Evolutionary conservation across 2,797 vertebrate species (phyloP).

Genomic region (Coregonus suidteri): DNA sequence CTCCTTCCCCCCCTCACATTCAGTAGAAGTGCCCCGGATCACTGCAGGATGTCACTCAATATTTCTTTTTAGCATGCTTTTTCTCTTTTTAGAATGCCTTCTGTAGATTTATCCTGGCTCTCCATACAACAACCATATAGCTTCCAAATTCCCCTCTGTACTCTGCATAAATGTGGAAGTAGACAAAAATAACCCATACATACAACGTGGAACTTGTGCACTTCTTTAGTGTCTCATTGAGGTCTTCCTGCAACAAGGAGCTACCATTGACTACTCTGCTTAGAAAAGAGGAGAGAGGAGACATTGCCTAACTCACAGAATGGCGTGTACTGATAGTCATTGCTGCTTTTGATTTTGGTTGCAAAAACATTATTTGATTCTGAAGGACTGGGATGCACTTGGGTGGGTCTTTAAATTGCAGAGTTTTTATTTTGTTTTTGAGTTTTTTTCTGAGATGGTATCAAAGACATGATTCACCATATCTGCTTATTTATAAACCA

Average conservation of each 20-base stretch:
- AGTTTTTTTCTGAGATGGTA: constrained; percentile 36
- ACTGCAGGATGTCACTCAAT: not conserved
- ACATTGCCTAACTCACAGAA: not conserved
- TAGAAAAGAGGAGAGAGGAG: constrained; percentile 51
- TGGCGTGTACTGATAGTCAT: constrained; percentile 32
- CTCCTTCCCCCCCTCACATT: not conserved
- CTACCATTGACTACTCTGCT: constrained; percentile 66
- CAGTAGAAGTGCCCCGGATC: not conserved
- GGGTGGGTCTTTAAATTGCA: constrained; percentile 77
- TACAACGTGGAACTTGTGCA: constrained; percentile 21
- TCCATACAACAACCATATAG: not conserved
- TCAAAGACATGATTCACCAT: constrained; percentile 51
- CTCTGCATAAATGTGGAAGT: constrained; percentile 22
- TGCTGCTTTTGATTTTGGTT: constrained; percentile 51
- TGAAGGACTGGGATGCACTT: constrained; percentile 90
- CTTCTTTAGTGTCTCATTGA: constrained; percentile 54
- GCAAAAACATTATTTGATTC: constrained; percentile 50
- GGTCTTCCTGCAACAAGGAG: constrained; percentile 78
- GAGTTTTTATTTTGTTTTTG: constrained; percentile 61
- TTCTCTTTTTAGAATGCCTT: not conserved
- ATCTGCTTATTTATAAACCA: constrained; percentile 73
- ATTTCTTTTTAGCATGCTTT: not conserved
- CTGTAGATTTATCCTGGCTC: not conserved
- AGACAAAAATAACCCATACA: not conserved
- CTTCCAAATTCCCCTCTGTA: constrained; percentile 53